Evolutionary conservation across 2,797 vertebrate genomes (phyloP), one percentile per base, ranked within the genome.

Genomic region (Pachyuromys duprasi): DNA sequence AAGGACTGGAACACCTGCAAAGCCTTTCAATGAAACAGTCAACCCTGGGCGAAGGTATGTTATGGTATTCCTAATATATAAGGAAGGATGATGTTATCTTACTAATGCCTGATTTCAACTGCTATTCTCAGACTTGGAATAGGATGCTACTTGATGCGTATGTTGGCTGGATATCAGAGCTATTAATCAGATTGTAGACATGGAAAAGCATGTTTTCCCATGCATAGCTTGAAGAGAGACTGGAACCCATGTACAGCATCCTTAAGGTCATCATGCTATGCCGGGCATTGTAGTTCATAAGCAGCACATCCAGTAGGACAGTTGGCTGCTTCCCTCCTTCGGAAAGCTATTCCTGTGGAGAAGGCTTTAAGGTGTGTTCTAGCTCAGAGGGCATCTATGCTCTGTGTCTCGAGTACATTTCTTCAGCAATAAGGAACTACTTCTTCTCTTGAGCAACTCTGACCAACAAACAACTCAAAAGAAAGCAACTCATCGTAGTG

Each of bases 21-120:
- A 95, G 13, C 2, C 0, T 96, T 97, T 93, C 78, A 24, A 72
- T 93, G 70, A 83, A 89, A 91, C 75, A 89, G 74, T 86, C 75
- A 91, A 89, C 80, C 78, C 33, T 39, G 49, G 20, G n/a, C 13
- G 65, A 91, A 92, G 33, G 3, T 75, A 39, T 57, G 12, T 82
- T 74, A 65, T 42, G 74, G 12, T 78, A 53, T 17, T 75, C 55
- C 36, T 80, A 26, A 69, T 93, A n/a, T 57, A 82, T 42, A n/a
- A 24, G 4, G 33, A 60, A 96, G 13, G 45, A 31, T 92, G 53
- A 93, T 70, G 24, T 79, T 91, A 63, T 87, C 31, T 92, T 74
- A 6, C 62, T 70, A 82, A 78, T 88, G 55, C 4, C 42, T 28
- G 12, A 55, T 78, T 93, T 95, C 24, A 87, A 24, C 12, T 78